Conservation (phyloP, 1,140 invertebrate genomes). For the Drosophila arawakana region DNA sequence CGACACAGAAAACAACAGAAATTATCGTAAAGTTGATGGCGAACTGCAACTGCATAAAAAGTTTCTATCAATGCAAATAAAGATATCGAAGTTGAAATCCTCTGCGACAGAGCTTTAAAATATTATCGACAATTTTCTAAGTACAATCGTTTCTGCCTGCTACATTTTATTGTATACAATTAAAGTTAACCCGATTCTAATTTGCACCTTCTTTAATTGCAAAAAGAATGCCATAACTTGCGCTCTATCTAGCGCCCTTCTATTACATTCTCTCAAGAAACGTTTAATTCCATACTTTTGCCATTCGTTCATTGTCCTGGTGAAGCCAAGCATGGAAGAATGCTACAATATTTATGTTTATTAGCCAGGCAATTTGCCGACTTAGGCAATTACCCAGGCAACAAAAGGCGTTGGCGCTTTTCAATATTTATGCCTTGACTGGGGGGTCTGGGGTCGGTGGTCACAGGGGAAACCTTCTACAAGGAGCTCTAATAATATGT, state of each 20-base stretch:
- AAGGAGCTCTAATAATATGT: constrained; percentile 46
- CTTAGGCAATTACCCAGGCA: constrained; percentile 53
- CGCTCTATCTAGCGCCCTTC: constrained; percentile 6
- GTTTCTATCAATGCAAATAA: constrained; percentile 29
- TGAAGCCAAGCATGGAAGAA: neutral
- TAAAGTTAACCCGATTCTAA: neutral
- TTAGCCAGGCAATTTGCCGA: constrained; percentile 56
- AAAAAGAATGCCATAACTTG: constrained; percentile 26
- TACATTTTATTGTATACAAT: neutral
- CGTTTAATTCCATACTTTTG: constrained; percentile 5
- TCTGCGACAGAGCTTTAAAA: neutral
- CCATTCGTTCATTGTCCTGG: constrained; percentile 3
- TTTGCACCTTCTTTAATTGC: constrained; percentile 13
- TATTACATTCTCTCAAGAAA: constrained; percentile 26
- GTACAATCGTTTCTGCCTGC: too few species aligned
- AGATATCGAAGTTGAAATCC: constrained; percentile 1
- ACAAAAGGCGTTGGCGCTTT: constrained; percentile 55
- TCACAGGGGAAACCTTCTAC: too few species aligned
- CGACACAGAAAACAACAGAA: neutral
- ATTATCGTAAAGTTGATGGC: constrained; percentile 34
- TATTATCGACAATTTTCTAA: neutral
- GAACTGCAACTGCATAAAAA: constrained; percentile 23
- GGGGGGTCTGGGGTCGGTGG: too few species aligned
- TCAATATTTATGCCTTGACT: constrained; percentile 51
- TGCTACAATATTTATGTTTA: constrained; percentile 54